Base-by-base conservation (phyloP, 2,113 vertebrate genomes). In the Nerophis lumbriciformis region DNA sequence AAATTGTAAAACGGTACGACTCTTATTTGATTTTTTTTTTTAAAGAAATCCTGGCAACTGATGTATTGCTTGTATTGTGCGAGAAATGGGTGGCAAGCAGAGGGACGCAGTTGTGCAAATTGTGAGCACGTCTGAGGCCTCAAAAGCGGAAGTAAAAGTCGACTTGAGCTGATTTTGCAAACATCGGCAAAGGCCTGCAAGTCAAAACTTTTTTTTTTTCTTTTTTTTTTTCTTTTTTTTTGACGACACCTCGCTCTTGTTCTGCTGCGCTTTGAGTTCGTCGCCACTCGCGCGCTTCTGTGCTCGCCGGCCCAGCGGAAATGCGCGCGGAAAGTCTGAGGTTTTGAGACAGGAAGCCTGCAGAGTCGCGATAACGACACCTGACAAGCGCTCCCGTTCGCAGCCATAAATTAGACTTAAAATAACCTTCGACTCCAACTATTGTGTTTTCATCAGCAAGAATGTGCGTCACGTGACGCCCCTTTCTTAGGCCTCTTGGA, bases 291-390 rank as follows among this genome's bases (percentile, higher is more conserved):
- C 62, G 48, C 16, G 72, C 72, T 79, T 72, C 10, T 62, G 65
- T 59, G 57, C 64, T 71, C 68, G 71, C 77, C 80, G 42, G 36
- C 10, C 42, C 66, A 69, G 70, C 87, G 90, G 90, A 92, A 90
- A 82, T 79, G 79, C 77, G 89, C 83, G 84, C 88, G 90, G 90
- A 90, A 90, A 91, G 87, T 89, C 79, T 90, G 87, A 85, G 90
- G 88, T 88, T 28, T 87, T 87, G 81, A 85, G 85, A 88, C 90
- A 82, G 91, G 91, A 92, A 91, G 88, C 85, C 85, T 90, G 89
- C 75, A 59, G 68, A 68, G 77, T 71, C 85, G 79, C 86, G 91
- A 92, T 92, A 92, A 92, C 87, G 82, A 87, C 90, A 91, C 90
- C 90, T 92, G 89, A 90, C 89, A 85, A 83, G 82, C 50, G 71